Percentiles rank a stretch among this genome's conserved stretches.
These are phyloP conservation scores for Diabrotica balteata DNA, from an alignment of 2,888 invertebrate genomes.

Conservation along the genomic window DNA sequence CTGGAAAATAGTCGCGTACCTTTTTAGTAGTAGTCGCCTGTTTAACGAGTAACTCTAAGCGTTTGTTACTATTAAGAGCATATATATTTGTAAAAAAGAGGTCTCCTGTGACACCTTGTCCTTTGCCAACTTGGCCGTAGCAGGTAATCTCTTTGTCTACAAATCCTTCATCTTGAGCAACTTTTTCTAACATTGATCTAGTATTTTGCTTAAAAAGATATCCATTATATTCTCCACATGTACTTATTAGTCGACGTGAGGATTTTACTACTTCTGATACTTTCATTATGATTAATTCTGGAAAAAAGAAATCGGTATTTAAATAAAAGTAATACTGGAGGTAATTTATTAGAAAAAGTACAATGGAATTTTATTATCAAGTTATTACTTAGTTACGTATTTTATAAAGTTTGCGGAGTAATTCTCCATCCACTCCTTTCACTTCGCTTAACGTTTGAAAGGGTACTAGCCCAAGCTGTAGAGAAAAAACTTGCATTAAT, in stretches of 20 bases:
- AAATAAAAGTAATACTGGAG: too few relatives aligned
- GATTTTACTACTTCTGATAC: not conserved
- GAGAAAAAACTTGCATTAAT: too few relatives aligned
- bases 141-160: not conserved
- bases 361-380: too few relatives aligned
- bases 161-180: not conserved
- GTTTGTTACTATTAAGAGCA: conserved; percentile 10
- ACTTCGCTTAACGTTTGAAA: too few relatives aligned
- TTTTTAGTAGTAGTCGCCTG: conserved; percentile 16
- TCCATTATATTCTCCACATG: not conserved
- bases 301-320: too few relatives aligned
- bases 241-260: not conserved
- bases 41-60: conserved; percentile 28
- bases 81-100: conserved; percentile 24
- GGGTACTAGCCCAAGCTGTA: too few relatives aligned
- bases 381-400: too few relatives aligned
- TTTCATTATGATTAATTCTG: not conserved
- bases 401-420: too few relatives aligned
- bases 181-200: not conserved
- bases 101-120: conserved; percentile 34
- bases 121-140: conserved; percentile 17
- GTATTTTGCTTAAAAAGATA: not conserved
- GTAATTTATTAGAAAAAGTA: too few relatives aligned
- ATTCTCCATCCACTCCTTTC: too few relatives aligned
- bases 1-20: conserved; percentile 17